A percentile compares a stretch with the other conserved stretches of the same genome.
These are phyloP conservation scores for Lerista edwardsae DNA, from an alignment of 2,797 vertebrate species.

Conservation along the genomic window DNA sequence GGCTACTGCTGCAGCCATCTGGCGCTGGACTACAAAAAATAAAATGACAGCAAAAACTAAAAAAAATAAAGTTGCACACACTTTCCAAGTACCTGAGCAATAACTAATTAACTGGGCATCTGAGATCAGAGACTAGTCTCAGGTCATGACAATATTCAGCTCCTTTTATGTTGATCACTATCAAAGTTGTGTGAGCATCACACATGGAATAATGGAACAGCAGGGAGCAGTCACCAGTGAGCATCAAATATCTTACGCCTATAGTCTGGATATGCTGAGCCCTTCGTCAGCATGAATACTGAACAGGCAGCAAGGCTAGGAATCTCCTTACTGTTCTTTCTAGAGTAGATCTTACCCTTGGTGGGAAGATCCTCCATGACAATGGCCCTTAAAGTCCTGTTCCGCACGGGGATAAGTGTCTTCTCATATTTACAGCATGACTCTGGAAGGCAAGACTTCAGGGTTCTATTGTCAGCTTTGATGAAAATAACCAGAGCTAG, in stretches of 20 bases:
- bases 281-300: background rate
- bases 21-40: too few species aligned
- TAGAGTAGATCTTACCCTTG: background rate
- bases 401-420: background rate
- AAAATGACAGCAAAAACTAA: too few species aligned
- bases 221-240: background rate
- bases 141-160: background rate
- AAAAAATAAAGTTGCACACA: background rate
- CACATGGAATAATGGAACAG: background rate
- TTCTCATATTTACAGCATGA: constrained; percentile 12
- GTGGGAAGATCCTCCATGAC: background rate
- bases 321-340: background rate
- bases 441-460: background rate
- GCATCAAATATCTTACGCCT: background rate
- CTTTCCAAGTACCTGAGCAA: background rate
- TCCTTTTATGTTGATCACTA: background rate
- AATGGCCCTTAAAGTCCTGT: background rate
- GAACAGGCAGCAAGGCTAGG: background rate
- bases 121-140: background rate
- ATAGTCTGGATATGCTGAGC: background rate
- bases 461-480: background rate
- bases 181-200: background rate
- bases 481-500: background rate
- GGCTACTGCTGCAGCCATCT: too few species aligned
- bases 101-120: background rate